Evolutionary conservation across 2,888 invertebrate species (phyloP).

Genomic region (Eupeodes latifasciatus): DNA sequence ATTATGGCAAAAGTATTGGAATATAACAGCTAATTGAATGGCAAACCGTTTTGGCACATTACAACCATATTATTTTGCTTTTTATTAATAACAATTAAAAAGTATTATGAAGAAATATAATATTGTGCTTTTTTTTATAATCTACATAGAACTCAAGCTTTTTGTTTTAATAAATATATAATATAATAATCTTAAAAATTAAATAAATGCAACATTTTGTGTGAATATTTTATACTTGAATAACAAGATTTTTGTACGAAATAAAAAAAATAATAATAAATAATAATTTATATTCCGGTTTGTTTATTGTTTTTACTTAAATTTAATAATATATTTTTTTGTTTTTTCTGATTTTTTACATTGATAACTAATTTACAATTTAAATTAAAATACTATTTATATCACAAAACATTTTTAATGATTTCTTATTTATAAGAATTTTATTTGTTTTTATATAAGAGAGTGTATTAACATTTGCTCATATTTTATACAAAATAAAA

Average conservation of each 20-base stretch:
- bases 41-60: slow-evolving; percentile 71
- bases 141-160: slow-evolving; percentile 31
- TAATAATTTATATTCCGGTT: slow-evolving; percentile 52
- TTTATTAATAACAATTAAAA: slow-evolving; percentile 38
- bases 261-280: slow-evolving; percentile 67
- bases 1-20: slow-evolving; percentile 67
- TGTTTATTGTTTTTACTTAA: slow-evolving; percentile 41
- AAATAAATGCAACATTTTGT: slow-evolving; percentile 70
- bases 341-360: slow-evolving; percentile 43
- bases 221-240: slow-evolving; percentile 34
- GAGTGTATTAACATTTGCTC: slow-evolving; percentile 50
- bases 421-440: slow-evolving; percentile 50
- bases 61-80: slow-evolving; percentile 59
- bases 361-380: slow-evolving; percentile 69
- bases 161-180: slow-evolving; percentile 50
- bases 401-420: slow-evolving; percentile 77
- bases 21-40: slow-evolving; percentile 67
- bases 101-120: slow-evolving; percentile 29
- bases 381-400: slow-evolving; percentile 77
- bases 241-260: slow-evolving; percentile 55
- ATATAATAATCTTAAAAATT: slow-evolving; percentile 61
- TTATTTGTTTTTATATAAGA: slow-evolving; percentile 36
- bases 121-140: slow-evolving; percentile 41
- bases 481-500: background rate
- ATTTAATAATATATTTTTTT: slow-evolving; percentile 25